Conservation (phyloP, 2,113 vertebrate species). For the Poeciliopsis prolifica region DNA sequence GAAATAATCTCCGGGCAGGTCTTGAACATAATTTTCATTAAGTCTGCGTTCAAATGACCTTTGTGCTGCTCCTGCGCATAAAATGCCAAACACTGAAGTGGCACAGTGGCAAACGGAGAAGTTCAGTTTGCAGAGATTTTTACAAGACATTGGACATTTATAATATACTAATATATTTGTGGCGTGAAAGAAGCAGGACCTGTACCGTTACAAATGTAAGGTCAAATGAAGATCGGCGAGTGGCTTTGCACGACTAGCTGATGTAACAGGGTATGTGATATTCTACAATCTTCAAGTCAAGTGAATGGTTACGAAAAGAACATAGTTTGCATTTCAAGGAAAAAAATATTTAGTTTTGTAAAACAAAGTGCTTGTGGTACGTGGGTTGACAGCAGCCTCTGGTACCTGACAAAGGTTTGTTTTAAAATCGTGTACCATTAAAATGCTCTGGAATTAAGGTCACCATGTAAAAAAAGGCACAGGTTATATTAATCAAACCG, state of each 20-base stretch:
- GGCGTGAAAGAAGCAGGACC: slow-evolving; percentile 19
- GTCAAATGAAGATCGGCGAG: slow-evolving; percentile 43
- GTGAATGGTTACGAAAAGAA: slow-evolving; percentile 9
- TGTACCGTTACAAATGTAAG: slow-evolving; percentile 42
- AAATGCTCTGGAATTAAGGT: slow-evolving; percentile 48
- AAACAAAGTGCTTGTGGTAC: background rate
- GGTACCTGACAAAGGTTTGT: background rate
- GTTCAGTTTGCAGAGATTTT: background rate
- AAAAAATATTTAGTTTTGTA: too few relatives aligned
- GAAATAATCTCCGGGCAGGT: background rate
- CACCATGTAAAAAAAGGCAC: slow-evolving; percentile 53
- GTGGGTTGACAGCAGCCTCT: background rate
- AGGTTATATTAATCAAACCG: slow-evolving; percentile 67
- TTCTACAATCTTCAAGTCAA: slow-evolving; percentile 11
- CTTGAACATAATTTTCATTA: too few relatives aligned
- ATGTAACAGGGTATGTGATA: slow-evolving; percentile 40
- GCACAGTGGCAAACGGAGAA: too few relatives aligned
- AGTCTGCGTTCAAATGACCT: too few relatives aligned
- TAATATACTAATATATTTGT: slow-evolving; percentile 2
- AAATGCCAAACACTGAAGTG: too few relatives aligned
- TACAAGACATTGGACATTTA: background rate
- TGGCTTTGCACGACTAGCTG: slow-evolving; percentile 39
- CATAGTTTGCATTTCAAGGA: too few relatives aligned
- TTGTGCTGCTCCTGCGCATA: too few relatives aligned
- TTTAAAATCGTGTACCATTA: slow-evolving; percentile 16